Conservation (phyloP, 2,797 vertebrate species). For the Thunnus albacares region DNA sequence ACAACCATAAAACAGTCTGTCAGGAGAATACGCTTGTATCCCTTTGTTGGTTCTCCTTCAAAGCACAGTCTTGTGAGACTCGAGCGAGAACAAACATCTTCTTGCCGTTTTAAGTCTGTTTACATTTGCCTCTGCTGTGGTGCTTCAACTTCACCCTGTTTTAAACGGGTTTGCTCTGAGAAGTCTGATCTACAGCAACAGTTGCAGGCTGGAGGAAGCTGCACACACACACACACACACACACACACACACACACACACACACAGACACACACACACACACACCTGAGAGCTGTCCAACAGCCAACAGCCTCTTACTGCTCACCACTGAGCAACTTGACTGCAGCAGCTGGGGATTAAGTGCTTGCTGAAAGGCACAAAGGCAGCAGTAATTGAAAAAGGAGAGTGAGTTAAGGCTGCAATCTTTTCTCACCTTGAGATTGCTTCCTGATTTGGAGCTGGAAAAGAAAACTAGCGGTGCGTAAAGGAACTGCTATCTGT, state of each 20-base stretch:
- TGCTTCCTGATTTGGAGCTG: conserved; percentile 30
- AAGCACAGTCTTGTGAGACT: conserved; percentile 34
- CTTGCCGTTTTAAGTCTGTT: conserved; percentile 38
- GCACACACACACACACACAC: background rate
- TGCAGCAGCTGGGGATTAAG: conserved; percentile 25
- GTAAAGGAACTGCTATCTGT: conserved; percentile 47
- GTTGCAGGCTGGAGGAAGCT: background rate
- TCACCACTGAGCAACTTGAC: conserved; percentile 2
- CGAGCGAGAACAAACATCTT: conserved; percentile 27
- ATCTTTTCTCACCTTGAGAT: conserved; percentile 23
- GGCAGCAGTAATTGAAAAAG: conserved; percentile 40
- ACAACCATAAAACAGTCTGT: conserved; percentile 33
- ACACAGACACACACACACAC: background rate
- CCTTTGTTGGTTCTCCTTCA: conserved; percentile 29
- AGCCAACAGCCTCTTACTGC: background rate
- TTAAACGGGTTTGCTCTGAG: conserved; percentile 16
- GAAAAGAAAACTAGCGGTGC: conserved; percentile 42
- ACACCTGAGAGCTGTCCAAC: background rate
- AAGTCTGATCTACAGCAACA: conserved; percentile 3
- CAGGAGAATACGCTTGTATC: background rate
- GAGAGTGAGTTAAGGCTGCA: conserved; percentile 8
- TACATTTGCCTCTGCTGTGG: conserved; percentile 30
- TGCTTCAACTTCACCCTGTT: background rate
- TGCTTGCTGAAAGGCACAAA: conserved; percentile 57
- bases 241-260: background rate